Base-by-base conservation (phyloP, 2,888 invertebrate genomes). In the Lasioglossum lativentre region DNA sequence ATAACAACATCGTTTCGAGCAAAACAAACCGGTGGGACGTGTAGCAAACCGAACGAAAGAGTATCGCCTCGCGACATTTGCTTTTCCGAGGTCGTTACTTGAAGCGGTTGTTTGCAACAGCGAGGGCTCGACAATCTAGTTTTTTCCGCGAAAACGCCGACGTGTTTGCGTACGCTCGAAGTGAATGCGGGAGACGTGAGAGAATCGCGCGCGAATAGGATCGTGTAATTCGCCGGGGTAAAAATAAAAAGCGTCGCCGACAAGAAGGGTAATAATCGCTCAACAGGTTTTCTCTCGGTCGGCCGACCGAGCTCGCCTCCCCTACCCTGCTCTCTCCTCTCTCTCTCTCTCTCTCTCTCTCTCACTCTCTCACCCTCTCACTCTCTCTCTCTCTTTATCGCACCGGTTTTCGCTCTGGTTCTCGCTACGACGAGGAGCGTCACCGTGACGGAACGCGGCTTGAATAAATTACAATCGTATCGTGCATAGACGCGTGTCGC, bases 381-480 rank as follows among this genome's bases (percentile, higher is more conserved):
- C 19, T 47, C 19, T 19, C 47, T 52, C 52, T 23, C 30, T 19
- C 42, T 19, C 42, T 27, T 8, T 66, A 52, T 52, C 52, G 23
- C 52, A n/a, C 59, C 59, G 14, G 59, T 59, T 59, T 27, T 42
- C 76, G 66, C 45, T 76, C 45, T 27, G 59, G 74, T 30, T 47
- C 34, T 40, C 68, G 68, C 38, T 4, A 5, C 47, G 52, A 59
- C 27, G 14, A 74, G 70, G 0, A n/a, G 68, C 23, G n/a, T 70
- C 38, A n/a, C 38, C 12, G 38, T 4, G 38, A 40, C 68, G 68
- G n/a, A 74, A 84, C 88, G 90, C 86, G 90, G 68, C 82, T 59
- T 74, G 90, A 90, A 90, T 90, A 90, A 90, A 90, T 90, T 85
- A 78, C 85, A 59, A 85, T 84, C 80, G 71, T 77, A 81, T 81